Evolutionary conservation across 2,888 invertebrate genomes (phyloP).

Genomic region (Tribolium freemani): DNA sequence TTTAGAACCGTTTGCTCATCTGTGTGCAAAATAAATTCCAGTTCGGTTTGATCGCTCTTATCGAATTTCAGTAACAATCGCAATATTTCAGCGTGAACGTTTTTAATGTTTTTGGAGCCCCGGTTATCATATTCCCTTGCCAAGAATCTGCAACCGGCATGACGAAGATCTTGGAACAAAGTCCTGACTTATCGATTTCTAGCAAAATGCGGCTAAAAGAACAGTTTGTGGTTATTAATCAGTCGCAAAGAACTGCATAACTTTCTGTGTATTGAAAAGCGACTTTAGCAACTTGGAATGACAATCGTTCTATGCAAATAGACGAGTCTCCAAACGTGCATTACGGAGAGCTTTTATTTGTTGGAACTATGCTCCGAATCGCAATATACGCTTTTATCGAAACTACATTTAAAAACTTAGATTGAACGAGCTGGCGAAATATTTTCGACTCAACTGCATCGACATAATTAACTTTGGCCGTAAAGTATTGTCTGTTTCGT

Average conservation of each 20-base stretch:
- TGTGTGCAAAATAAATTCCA: conserved; percentile 26
- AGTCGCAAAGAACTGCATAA: not conserved
- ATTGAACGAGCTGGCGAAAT: conserved; percentile 18
- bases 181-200: conserved; percentile 20
- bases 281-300: conserved; percentile 8
- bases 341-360: conserved; percentile 24
- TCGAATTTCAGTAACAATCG: conserved; percentile 31
- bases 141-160: conserved; percentile 35
- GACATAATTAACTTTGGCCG: too few relatives aligned
- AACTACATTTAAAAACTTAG: conserved; percentile 32
- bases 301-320: conserved; percentile 19
- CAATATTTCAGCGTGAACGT: conserved; percentile 28
- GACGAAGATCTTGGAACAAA: conserved; percentile 21
- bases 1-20: conserved; percentile 1
- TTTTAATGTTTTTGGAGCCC: conserved; percentile 30
- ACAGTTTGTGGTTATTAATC: conserved; percentile 10
- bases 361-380: conserved; percentile 21
- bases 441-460: not conserved
- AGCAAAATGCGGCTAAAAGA: not conserved
- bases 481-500: too few relatives aligned
- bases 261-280: not conserved
- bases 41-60: conserved; percentile 21
- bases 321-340: conserved; percentile 21
- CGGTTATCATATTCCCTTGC: conserved; percentile 32
- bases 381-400: conserved; percentile 29